Base-by-base conservation (phyloP, 2,113 vertebrate species). In the Clarias macrocephalus region DNA sequence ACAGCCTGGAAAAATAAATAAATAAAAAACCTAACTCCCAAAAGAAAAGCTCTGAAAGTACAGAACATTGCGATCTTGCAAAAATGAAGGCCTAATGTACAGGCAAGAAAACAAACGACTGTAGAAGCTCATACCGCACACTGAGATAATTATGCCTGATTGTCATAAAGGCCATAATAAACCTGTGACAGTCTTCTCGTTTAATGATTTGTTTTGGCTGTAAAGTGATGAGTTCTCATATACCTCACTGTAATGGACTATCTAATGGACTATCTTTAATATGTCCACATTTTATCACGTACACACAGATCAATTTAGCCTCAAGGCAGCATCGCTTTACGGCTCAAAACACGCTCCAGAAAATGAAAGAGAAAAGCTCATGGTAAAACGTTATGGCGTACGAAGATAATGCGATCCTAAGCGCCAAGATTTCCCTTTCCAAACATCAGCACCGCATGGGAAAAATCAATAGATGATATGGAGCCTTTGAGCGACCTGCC, bases 401-500 rank as follows among this genome's bases (percentile, higher is more conserved):
- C 42, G 52, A 65, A 75, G 70, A 72, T 75, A 83, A 56, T 63
- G 83, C 81, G 76, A 52, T 62, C 37, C 60, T 82, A 66, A 87
- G 68, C 70, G 63, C n/a, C 63, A 48, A 68, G 42, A 77, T 70
- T 11, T 79, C 85, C 92, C 87, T 88, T 57, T 90, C 91, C 87
- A 88, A 85, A 91, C 93, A 92, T 93, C 91, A 92, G 92, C 90
- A 89, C 88, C 85, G 48, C 83, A 66, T 85, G 88, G 72, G 82
- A 84, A 93, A 62, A 94, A 94, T 95, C 94, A 90, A 94, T 94
- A 88, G 84, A 87, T 89, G 86, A 89, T 92, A 91, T 90, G 89
- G 88, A 91, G 90, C 88, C 89, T 91, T 92, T 92, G 91, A 92
- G 90, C 84, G 82, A 85, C 80, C 87, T 88, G 81, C 72, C 82